Percentiles rank a stretch among this genome's conserved stretches.
Conservation (phyloP, 2,797 vertebrate species). For the Danio tinwini region DNA sequence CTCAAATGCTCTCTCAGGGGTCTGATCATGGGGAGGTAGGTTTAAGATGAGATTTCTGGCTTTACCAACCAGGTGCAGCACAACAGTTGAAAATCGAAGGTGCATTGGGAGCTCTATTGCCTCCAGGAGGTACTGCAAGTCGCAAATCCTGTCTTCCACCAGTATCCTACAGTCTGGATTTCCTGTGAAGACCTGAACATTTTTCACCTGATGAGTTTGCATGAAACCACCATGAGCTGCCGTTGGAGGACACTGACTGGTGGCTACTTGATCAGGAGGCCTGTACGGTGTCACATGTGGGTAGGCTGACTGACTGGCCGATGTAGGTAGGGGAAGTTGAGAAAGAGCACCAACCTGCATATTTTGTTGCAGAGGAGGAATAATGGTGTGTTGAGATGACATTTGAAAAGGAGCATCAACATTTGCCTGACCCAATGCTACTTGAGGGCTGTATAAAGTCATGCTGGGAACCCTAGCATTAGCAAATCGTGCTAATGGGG, state of each 20-base stretch:
- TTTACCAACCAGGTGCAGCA: not conserved
- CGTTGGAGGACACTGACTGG: not conserved
- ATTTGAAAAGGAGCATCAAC: not conserved
- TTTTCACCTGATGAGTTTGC: slow-evolving; percentile 43
- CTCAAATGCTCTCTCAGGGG: not conserved
- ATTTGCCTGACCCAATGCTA: not conserved
- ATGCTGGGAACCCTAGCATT: not conserved
- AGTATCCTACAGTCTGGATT: slow-evolving; percentile 15
- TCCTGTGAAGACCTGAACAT: slow-evolving; percentile 27
- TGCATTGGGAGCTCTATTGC: slow-evolving; percentile 8
- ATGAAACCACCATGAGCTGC: not conserved
- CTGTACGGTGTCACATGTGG: not conserved
- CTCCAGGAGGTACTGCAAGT: slow-evolving; percentile 19
- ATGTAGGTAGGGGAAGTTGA: not conserved
- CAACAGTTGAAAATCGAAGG: slow-evolving; percentile 10
- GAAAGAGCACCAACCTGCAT: not conserved
- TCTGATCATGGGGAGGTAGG: not conserved
- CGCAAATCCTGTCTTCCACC: slow-evolving; percentile 24
- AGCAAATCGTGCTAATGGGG: not conserved
- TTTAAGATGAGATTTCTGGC: not conserved
- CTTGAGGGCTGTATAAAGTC: not conserved
- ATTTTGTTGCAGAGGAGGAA: not conserved
- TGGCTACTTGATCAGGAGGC: not conserved
- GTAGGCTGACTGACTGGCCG: not conserved
- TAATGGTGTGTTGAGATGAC: not conserved